Percentiles rank a stretch among this genome's conserved stretches.
Conservation (phyloP, 2,888 invertebrate genomes). For the Megamerina dolium region DNA sequence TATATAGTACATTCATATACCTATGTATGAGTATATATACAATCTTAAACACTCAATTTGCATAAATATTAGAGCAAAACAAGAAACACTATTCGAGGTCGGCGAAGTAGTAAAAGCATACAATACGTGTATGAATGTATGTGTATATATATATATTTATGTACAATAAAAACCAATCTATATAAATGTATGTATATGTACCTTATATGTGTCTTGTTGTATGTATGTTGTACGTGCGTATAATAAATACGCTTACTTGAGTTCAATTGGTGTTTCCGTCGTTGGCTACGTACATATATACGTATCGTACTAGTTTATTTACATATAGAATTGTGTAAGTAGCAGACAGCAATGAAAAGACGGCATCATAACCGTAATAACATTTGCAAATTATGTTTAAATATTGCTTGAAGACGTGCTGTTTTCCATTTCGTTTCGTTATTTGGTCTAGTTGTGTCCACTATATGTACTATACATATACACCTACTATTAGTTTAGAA, state of each 20-base stretch:
- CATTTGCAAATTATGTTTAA: conserved; percentile 7
- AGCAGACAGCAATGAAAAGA: neutral
- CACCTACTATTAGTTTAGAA: neutral
- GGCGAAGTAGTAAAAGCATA: conserved; percentile 2
- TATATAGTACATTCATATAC: no score
- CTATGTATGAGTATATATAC: no score
- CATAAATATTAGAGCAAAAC: neutral
- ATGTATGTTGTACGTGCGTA: no score
- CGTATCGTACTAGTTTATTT: neutral
- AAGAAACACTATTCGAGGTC: neutral
- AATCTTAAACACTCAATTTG: no score
- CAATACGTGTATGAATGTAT: no score
- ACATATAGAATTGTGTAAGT: no score
- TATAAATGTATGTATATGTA: no score
- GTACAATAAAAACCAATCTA: no score
- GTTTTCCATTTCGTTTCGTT: no score
- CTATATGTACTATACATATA: neutral
- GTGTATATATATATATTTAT: no score
- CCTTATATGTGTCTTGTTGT: no score
- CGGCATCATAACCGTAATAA: neutral
- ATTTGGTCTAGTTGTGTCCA: neutral
- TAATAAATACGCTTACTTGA: no score
- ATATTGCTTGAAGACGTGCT: neutral
- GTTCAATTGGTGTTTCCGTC: conserved; percentile 38
- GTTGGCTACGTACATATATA: neutral